Conservation (phyloP, 2,888 invertebrate genomes). For the Agrochola macilenta region DNA sequence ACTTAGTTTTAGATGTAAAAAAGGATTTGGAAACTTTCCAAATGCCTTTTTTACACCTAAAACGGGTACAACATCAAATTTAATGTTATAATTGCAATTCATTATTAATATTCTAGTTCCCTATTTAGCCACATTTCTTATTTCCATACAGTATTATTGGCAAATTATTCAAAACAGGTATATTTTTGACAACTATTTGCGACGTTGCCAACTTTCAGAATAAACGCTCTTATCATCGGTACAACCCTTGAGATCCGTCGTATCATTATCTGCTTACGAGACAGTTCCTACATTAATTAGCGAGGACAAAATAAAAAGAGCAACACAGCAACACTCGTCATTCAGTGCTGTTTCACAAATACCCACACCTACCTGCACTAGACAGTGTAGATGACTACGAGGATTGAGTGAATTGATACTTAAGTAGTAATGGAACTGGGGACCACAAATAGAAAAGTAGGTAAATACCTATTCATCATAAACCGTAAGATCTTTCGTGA, state of each 20-base stretch:
- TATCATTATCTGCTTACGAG: conserved; percentile 56
- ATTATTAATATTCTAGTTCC: no score
- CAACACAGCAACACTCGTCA: conserved; percentile 68
- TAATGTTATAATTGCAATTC: no score
- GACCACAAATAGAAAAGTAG: conserved; percentile 5
- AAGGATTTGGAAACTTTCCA: no score
- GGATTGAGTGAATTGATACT: conserved; percentile 3
- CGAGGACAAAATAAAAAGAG: conserved; percentile 71
- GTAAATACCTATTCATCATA: background rate
- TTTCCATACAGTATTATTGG: no score
- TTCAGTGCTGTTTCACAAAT: conserved; percentile 57
- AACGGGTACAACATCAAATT: no score
- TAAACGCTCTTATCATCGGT: no score
- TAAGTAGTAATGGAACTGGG: background rate
- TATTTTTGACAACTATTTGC: no score
- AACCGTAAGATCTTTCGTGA: background rate
- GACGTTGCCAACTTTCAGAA: no score
- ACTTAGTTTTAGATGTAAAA: no score
- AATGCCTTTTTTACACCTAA: no score
- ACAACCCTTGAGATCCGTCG: conserved; percentile 30
- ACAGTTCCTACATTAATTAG: conserved; percentile 70
- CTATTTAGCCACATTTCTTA: no score
- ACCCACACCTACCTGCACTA: background rate
- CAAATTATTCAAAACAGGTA: no score
- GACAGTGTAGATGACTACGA: background rate